Base-by-base conservation (phyloP, 2,888 invertebrate genomes). In the Dynastes tityus region DNA sequence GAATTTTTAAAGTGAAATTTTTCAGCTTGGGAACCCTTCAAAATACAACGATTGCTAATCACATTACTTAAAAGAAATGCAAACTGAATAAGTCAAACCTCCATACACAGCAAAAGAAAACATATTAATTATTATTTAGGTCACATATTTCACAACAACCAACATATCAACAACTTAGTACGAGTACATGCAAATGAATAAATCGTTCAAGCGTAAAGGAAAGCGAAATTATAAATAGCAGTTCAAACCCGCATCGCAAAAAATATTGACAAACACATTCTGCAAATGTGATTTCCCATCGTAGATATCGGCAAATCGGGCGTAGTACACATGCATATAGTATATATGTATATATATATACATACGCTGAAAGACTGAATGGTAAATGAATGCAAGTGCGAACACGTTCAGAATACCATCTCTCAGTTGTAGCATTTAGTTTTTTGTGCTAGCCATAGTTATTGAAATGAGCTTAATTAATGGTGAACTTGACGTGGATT, bases 221-320 rank as follows among this genome's bases (percentile, higher is more conserved):
- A 73, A 73, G 58, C 40, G 58, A 73, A 73, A 73, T 58, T 73
- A 55, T 73, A 58, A 73, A 73, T 45, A 73, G 22, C 58, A 61
- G 13, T 73, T 73, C 40, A 40, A n/a, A 40, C 55, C 9, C 37
- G 37, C 32, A 58, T 40, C 32, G 58, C 22, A 29, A 73, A 73
- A 73, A 73, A 73, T 73, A 73, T 73, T 58, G 73, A 40, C 73
- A 40, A 73, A 73, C 73, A 40, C 73, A 73, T 73, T 73, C 73
- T 40, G 55, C 58, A 58, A 73, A 73, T 55, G 73, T 58, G 73
- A 73, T 73, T 73, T 73, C 73, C 58, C 40, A 73, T 73, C 73
- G 73, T 58, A 73, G 58, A 73, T 73, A 73, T 73, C 73, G 73
- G 73, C 58, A 73, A 58, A 73, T 73, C 73, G 73, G 27, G 73